Conservation (phyloP, 2,888 invertebrate species). For the Stomorhina lunata region DNA sequence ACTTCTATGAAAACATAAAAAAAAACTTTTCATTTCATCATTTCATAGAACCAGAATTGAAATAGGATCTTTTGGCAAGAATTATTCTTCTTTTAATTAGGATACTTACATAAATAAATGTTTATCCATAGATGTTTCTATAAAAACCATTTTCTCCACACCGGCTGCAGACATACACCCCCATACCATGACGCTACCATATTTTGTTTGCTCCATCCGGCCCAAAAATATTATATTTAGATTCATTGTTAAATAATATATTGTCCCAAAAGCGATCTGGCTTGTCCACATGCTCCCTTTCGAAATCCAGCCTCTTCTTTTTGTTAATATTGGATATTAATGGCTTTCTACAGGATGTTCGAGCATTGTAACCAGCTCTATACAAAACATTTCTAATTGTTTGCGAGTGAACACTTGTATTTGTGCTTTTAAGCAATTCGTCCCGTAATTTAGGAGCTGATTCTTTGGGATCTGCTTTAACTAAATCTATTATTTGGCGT, state of each 20-base stretch:
- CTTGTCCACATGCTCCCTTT: not conserved
- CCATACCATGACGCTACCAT: not conserved
- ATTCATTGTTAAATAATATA: constrained; percentile 9
- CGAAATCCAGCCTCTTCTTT: not conserved
- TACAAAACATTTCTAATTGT: not conserved
- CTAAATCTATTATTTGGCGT: not conserved
- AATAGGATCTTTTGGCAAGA: too few species aligned
- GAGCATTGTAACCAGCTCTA: not conserved
- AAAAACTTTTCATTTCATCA: too few species aligned
- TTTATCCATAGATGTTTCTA: not conserved
- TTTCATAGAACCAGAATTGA: too few species aligned
- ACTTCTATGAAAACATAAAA: too few species aligned
- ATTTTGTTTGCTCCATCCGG: constrained; percentile 5
- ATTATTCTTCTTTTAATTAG: too few species aligned
- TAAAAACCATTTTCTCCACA: not conserved
- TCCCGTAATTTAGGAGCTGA: not conserved
- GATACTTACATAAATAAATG: too few species aligned
- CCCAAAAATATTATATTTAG: constrained; percentile 23
- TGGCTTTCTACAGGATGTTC: too few species aligned
- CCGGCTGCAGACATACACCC: not conserved
- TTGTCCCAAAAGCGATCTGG: not conserved
- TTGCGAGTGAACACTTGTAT: not conserved
- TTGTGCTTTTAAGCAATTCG: not conserved
- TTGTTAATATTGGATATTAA: too few species aligned
- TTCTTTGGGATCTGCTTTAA: not conserved